A percentile compares a stretch with the other conserved stretches of the same genome.
These are phyloP conservation scores for Drosophila nr. perissopoda DNA, from an alignment of 2,888 invertebrate genomes.

Conservation along the genomic window DNA sequence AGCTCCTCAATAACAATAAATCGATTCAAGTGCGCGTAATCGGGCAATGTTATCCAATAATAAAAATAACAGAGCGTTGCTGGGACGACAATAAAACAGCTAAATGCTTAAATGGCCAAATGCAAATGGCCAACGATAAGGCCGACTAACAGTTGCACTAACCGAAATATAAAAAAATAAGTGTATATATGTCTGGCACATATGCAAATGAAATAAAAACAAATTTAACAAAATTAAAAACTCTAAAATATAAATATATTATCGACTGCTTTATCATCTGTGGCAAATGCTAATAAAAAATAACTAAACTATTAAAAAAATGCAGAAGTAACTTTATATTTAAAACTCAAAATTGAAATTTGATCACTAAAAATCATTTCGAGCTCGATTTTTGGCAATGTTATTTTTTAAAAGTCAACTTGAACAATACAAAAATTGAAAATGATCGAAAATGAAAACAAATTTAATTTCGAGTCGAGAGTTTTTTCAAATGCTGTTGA, in stretches of 20 bases:
- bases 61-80: conserved; percentile 66
- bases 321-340: background rate
- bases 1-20: conserved; percentile 72
- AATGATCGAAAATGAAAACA: background rate
- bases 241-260: too few species aligned
- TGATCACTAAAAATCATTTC: background rate
- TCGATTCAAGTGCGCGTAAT: conserved; percentile 78
- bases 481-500: background rate
- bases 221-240: background rate
- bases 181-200: too few species aligned
- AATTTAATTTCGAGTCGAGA: background rate
- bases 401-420: background rate
- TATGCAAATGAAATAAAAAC: background rate
- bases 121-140: background rate
- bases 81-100: conserved; percentile 55
- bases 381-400: background rate
- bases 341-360: background rate
- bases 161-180: background rate
- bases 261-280: too few species aligned
- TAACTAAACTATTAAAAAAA: background rate
- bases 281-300: background rate
- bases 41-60: conserved; percentile 75
- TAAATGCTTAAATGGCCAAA: conserved; percentile 8
- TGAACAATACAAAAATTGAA: background rate
- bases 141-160: conserved; percentile 29